phyloP scores from a whole-genome alignment of 2,888 invertebrate genomes.

The Nycteola revayana region DNA sequence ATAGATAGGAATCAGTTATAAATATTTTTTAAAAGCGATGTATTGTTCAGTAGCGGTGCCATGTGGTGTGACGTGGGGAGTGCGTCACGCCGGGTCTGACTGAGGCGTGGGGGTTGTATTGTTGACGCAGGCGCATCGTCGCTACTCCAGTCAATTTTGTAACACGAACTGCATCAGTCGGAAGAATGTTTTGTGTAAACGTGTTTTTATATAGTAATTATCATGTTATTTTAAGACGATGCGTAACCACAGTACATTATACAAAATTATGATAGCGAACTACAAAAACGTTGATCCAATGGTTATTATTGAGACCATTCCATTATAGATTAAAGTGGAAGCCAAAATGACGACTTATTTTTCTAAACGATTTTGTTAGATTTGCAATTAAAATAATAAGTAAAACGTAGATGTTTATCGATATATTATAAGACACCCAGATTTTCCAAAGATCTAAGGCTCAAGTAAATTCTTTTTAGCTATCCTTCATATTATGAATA shows the following conservation, averaged over 20 bases:
- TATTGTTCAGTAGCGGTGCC: constrained; percentile 68
- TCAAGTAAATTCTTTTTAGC: constrained; percentile 73
- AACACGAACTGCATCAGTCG: constrained; percentile 33
- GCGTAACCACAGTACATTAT: constrained; percentile 44
- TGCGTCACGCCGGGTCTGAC: constrained; percentile 19
- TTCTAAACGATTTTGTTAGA: constrained; percentile 80
- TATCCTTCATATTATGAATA: constrained; percentile 54
- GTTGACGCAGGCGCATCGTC: constrained; percentile 1
- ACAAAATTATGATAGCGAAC: constrained; percentile 45
- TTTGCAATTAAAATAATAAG: constrained; percentile 69
- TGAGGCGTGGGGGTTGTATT: background rate
- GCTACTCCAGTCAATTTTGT: constrained; percentile 28
- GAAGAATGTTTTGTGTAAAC: constrained; percentile 32
- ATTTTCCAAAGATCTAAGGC: constrained; percentile 78
- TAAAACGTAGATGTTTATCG: constrained; percentile 75
- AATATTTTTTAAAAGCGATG: constrained; percentile 54
- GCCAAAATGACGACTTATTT: constrained; percentile 81
- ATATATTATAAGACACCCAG: constrained; percentile 70
- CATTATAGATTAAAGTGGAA: constrained; percentile 74
- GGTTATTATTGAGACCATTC: constrained; percentile 78
- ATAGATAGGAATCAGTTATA: constrained; percentile 63
- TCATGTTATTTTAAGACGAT: constrained; percentile 33
- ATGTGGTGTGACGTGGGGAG: constrained; percentile 56
- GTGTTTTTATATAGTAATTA: constrained; percentile 35
- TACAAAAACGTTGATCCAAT: constrained; percentile 51